Conservation (phyloP, 2,888 invertebrate species). For the Polydrusus tereticollis region DNA sequence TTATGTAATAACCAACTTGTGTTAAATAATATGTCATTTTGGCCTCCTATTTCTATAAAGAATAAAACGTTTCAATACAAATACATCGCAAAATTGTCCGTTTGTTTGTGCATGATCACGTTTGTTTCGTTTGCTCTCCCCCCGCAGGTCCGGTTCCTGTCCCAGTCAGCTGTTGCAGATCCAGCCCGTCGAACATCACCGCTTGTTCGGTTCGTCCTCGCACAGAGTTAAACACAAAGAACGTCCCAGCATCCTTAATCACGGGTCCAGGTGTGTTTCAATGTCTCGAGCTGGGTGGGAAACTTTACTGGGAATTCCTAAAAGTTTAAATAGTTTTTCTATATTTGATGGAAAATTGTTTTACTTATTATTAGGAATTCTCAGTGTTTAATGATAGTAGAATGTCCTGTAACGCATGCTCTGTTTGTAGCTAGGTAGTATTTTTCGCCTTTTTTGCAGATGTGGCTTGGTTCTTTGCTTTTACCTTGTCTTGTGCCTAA, state of each 20-base stretch:
- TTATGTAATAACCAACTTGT: too few species aligned
- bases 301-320: conserved; percentile 1
- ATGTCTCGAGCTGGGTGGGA: neutral
- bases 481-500: neutral
- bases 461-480: conserved; percentile 10
- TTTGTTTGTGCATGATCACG: conserved; percentile 54
- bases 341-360: neutral
- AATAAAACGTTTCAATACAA: too few species aligned
- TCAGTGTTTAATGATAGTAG: too few species aligned
- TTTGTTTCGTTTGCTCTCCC: conserved; percentile 47
- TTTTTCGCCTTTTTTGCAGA: neutral
- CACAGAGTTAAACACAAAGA: conserved; percentile 77
- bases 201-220: conserved; percentile 69
- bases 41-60: too few species aligned
- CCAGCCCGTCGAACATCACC: conserved; percentile 72
- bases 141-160: conserved; percentile 88
- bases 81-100: too few species aligned
- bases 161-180: conserved; percentile 89
- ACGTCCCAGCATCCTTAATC: conserved; percentile 69
- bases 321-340: neutral
- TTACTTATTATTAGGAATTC: conserved; percentile 1
- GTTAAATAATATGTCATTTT: too few species aligned
- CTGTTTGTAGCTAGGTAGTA: neutral
- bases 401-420: neutral
- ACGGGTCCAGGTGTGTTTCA: conserved; percentile 51